Evolutionary conservation across 2,797 vertebrate species (phyloP).

Genomic region (Channa striata): DNA sequence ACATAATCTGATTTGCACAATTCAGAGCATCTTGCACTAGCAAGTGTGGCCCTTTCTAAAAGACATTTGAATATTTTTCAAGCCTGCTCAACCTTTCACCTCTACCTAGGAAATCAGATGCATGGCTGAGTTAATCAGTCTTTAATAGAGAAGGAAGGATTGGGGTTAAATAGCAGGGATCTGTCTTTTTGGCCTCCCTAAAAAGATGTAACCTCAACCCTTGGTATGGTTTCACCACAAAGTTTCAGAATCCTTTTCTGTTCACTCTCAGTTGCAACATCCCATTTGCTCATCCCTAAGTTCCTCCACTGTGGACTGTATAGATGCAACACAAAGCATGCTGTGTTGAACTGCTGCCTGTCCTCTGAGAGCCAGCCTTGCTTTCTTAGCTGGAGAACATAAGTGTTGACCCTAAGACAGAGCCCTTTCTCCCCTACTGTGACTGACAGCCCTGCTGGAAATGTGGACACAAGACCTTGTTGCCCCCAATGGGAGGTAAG

Average conservation of each 20-base stretch:
- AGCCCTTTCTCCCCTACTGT: slow-evolving; percentile 83
- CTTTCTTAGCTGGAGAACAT: slow-evolving; percentile 91
- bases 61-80: too few species aligned
- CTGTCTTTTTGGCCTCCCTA: too few species aligned
- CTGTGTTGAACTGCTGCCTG: slow-evolving; percentile 77
- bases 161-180: too few species aligned
- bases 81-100: too few species aligned
- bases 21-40: too few species aligned
- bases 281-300: slow-evolving; percentile 62
- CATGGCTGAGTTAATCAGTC: too few species aligned
- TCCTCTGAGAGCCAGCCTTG: slow-evolving; percentile 80
- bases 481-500: slow-evolving; percentile 80
- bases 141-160: too few species aligned
- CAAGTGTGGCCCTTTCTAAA: too few species aligned
- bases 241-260: slow-evolving; percentile 5
- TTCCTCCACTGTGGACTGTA: slow-evolving; percentile 52
- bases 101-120: too few species aligned
- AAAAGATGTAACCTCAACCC: background rate
- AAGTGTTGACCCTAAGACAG: slow-evolving; percentile 86
- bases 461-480: slow-evolving; percentile 83
- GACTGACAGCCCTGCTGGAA: slow-evolving; percentile 83
- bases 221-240: slow-evolving; percentile 1
- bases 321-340: slow-evolving; percentile 77
- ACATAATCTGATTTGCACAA: too few species aligned
- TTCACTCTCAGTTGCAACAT: slow-evolving; percentile 34